Evolutionary conservation across 2,888 invertebrate genomes (phyloP), one percentile per base, ranked within the genome.

Genomic region (Choreutis nemorana): DNA sequence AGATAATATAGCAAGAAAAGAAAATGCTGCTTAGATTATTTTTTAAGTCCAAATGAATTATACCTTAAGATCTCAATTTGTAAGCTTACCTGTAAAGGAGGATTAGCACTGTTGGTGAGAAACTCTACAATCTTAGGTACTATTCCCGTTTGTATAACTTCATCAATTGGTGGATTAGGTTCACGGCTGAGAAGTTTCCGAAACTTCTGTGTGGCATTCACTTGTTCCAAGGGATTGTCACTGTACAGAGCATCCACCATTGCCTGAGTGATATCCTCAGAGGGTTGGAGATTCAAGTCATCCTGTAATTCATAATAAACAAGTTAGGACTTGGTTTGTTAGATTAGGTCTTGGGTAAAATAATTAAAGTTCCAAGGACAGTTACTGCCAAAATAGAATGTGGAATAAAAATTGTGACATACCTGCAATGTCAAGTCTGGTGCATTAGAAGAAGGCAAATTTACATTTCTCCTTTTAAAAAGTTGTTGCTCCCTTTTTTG

Each of bases 91-190:
- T 94, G 95, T 46, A 97, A 72, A 21, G 92, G 91, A 46, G 89
- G 90, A 73, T 94, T 92, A 40, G 82, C 81, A 53, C 87, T 86
- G 68, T 89, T 88, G 55, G 87, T 85, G 39, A 97, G 81, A 68
- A 97, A 95, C 61, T 91, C 89, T 15, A 97, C 95, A 81, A 97
- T 95, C 70, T 88, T 86, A 20, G 96, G 96, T 41, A 97, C 92
- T 56, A 97, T 93, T 47, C 96, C 97, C 34, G 94, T 91, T 44
- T 88, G 83, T 56, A 97, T 95, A 23, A 97, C 97, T 82, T 95
- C 95, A 68, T 97, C 94, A 45, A 97, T 97, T 2, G 97, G 97
- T 30, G 97, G 97, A 81, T 96, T 94, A 3, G 97, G 96, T 71
- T 97, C 97, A 62, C 90, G 85, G 42, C 96, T 96, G 30, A 97